These are phyloP conservation scores for Scophthalmus maximus DNA, from an alignment of 2,113 vertebrate genomes.

Conservation along the genomic window DNA sequence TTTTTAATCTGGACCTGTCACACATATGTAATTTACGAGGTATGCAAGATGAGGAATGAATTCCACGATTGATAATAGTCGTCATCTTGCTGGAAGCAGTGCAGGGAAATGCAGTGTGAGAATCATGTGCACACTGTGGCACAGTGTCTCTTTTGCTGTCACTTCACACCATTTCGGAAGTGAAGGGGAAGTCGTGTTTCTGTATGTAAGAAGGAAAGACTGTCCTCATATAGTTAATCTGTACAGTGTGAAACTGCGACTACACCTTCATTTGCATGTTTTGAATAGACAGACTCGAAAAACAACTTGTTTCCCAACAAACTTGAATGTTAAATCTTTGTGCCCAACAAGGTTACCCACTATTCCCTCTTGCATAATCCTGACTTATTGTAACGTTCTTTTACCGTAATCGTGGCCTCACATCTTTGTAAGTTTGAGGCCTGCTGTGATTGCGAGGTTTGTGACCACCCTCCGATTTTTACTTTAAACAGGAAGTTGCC, in stretches of 20 bases:
- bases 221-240: background rate
- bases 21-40: background rate
- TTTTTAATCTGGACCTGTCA: background rate
- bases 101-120: conserved; percentile 60
- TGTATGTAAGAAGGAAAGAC: background rate
- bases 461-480: conserved; percentile 48
- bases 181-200: background rate
- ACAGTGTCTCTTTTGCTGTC: conserved; percentile 69
- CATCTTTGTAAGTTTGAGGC: conserved; percentile 24
- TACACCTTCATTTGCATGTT: background rate
- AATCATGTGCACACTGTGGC: conserved; percentile 69
- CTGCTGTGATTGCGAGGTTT: conserved; percentile 57
- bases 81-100: conserved; percentile 42
- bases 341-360: accelerated
- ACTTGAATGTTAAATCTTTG: background rate
- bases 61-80: background rate
- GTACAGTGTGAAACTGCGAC: background rate
- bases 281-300: background rate
- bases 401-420: conserved; percentile 28
- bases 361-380: background rate
- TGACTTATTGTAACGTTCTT: conserved; percentile 7
- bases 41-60: conserved; percentile 8
- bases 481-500: conserved; percentile 60
- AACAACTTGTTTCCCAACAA: conserved; percentile 2
- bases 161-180: conserved; percentile 35